Conservation (phyloP, 2,888 invertebrate species). For the Cheiracanthium punctorium region DNA sequence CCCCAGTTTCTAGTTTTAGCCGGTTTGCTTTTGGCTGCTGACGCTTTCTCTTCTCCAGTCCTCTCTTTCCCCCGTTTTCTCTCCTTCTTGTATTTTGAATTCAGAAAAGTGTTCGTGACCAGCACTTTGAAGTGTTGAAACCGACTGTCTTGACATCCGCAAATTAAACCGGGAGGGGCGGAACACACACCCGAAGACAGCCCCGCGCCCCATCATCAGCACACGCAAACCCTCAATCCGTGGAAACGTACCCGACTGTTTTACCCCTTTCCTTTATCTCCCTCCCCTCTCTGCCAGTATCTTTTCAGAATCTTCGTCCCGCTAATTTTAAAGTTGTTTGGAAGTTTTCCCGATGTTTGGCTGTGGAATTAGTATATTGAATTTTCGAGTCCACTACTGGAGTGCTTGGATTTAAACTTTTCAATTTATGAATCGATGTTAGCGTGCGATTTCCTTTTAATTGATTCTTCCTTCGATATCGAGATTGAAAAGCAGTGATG, state of each 20-base stretch:
- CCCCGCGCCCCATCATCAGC: conserved; percentile 9
- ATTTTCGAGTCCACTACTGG: too few species aligned
- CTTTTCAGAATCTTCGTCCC: conserved; percentile 2
- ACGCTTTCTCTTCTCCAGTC: neutral
- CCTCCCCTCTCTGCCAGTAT: neutral
- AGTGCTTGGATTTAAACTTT: too few species aligned
- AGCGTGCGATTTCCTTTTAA: too few species aligned
- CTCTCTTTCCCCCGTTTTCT: neutral
- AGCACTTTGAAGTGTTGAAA: conserved; percentile 41
- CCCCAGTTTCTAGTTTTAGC: conserved; percentile 7
- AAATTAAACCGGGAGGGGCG: conserved; percentile 36
- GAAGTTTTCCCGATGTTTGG: too few species aligned
- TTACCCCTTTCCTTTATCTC: neutral
- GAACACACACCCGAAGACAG: conserved; percentile 39
- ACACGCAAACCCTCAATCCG: conserved; percentile 31
- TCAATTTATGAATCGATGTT: too few species aligned
- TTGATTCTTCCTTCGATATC: too few species aligned
- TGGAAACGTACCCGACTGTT: neutral
- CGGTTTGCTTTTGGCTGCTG: neutral
- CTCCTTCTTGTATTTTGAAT: neutral
- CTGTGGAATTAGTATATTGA: too few species aligned
- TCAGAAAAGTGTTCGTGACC: conserved; percentile 45
- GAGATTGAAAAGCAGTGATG: too few species aligned
- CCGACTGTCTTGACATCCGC: conserved; percentile 46
- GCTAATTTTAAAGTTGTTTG: too few species aligned